A percentile compares a stretch with the other conserved stretches of the same genome.
Evolutionary conservation across 1,140 invertebrate genomes (phyloP).

Genomic region (Drosophila asahinai): DNA sequence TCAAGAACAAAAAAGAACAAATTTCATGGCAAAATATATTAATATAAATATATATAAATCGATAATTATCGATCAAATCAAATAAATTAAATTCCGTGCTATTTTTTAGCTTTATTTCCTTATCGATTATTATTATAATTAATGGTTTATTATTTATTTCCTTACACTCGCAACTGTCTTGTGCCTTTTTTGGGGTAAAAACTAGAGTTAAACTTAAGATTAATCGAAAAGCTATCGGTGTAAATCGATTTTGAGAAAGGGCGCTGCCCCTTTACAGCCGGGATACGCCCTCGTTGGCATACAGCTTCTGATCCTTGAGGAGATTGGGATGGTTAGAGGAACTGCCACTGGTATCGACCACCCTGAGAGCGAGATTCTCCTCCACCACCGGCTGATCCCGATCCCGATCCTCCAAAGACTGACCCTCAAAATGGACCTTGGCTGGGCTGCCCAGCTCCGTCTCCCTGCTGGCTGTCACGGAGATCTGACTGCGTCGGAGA

Average conservation of each 20-base stretch:
- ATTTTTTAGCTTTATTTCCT: not conserved
- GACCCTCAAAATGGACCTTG: conserved; percentile 56
- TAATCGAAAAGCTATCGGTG: conserved; percentile 19
- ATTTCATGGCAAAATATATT: too few relatives aligned
- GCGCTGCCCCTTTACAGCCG: conserved; percentile 47
- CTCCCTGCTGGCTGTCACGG: conserved; percentile 11
- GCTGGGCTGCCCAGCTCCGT: not conserved
- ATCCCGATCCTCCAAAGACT: not conserved
- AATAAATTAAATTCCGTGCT: too few relatives aligned
- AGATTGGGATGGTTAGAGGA: not conserved
- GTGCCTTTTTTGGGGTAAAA: conserved; percentile 1
- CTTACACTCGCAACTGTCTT: not conserved
- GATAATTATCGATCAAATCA: too few relatives aligned
- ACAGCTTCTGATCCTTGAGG: conserved; percentile 41
- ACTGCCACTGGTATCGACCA: conserved; percentile 1
- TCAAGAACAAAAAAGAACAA: too few relatives aligned
- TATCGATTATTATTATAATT: not conserved
- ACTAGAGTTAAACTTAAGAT: conserved; percentile 34
- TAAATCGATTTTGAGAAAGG: not conserved
- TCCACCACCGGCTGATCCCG: not conserved
- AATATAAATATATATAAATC: too few relatives aligned
- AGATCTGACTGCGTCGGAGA: conserved; percentile 48
- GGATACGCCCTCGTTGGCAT: conserved; percentile 74
- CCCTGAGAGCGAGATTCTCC: conserved; percentile 27
- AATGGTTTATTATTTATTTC: not conserved